A percentile compares a stretch with the other conserved stretches of the same genome.
Conservation (phyloP, 2,888 invertebrate genomes). For the Amphimallon solstitiale region DNA sequence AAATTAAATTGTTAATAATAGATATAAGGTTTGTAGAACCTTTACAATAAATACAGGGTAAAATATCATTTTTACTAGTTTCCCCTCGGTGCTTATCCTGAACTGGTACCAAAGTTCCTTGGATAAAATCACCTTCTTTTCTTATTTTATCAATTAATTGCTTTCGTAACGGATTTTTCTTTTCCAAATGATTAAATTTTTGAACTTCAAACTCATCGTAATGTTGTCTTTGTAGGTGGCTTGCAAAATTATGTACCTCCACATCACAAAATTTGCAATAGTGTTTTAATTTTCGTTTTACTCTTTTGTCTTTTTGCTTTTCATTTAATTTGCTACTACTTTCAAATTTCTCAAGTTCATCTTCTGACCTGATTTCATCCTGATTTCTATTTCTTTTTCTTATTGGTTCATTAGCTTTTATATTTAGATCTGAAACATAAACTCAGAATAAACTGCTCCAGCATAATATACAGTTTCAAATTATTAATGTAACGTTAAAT, state of each 20-base stretch:
- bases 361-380: too few relatives aligned
- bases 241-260: slow-evolving; percentile 21
- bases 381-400: too few relatives aligned
- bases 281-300: not conserved
- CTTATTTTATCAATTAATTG: slow-evolving; percentile 40
- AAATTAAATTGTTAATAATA: not conserved
- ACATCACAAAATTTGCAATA: slow-evolving; percentile 3
- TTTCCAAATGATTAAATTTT: slow-evolving; percentile 3
- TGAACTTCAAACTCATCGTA: not conserved
- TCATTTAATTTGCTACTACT: too few relatives aligned
- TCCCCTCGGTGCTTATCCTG: slow-evolving; percentile 23
- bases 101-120: slow-evolving; percentile 25
- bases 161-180: slow-evolving; percentile 36
- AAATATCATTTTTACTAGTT: not conserved
- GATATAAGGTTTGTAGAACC: slow-evolving; percentile 32
- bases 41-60: slow-evolving; percentile 38
- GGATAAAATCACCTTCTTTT: slow-evolving; percentile 38
- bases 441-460: too few relatives aligned
- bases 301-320: too few relatives aligned
- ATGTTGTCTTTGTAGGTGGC: slow-evolving; percentile 34
- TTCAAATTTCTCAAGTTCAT: too few relatives aligned
- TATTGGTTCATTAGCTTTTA: too few relatives aligned
- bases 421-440: too few relatives aligned
- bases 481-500: too few relatives aligned
- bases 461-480: too few relatives aligned